Conservation (phyloP, 2,797 vertebrate species). For the Cetoscarus ocellatus region DNA sequence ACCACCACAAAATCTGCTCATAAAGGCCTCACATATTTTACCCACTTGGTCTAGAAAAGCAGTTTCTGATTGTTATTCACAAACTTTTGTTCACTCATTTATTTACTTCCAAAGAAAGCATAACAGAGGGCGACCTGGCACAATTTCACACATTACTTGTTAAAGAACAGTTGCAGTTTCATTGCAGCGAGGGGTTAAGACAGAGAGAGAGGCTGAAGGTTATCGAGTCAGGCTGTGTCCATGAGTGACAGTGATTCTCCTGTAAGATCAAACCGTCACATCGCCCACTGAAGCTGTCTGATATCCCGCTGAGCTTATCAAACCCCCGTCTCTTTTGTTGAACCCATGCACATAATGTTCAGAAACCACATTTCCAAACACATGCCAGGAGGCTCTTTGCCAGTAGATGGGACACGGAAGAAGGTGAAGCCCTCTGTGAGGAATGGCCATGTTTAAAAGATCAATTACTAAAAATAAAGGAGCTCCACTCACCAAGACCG, state of each 20-base stretch:
- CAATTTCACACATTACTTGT: neutral
- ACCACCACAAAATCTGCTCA: no score
- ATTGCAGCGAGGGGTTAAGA: neutral
- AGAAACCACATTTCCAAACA: neutral
- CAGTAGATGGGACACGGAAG: neutral
- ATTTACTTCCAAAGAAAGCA: no score
- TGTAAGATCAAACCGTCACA: neutral
- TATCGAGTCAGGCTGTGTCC: neutral
- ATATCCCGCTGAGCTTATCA: neutral
- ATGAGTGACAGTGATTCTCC: neutral
- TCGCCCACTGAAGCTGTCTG: neutral
- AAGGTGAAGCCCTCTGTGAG: neutral
- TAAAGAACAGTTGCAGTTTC: neutral
- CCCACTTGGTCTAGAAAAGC: no score
- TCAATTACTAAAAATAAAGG: neutral
- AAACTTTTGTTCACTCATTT: no score
- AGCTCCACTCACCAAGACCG: conserved; percentile 87
- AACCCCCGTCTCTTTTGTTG: neutral
- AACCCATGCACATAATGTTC: neutral
- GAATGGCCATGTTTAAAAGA: neutral
- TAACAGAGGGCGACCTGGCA: no score
- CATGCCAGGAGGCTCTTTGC: neutral
- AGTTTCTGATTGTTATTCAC: no score
- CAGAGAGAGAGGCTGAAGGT: neutral
- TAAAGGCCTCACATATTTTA: no score